These are phyloP conservation scores for Nesidiocoris tenuis DNA, from an alignment of 2,888 invertebrate genomes.

Conservation along the genomic window DNA sequence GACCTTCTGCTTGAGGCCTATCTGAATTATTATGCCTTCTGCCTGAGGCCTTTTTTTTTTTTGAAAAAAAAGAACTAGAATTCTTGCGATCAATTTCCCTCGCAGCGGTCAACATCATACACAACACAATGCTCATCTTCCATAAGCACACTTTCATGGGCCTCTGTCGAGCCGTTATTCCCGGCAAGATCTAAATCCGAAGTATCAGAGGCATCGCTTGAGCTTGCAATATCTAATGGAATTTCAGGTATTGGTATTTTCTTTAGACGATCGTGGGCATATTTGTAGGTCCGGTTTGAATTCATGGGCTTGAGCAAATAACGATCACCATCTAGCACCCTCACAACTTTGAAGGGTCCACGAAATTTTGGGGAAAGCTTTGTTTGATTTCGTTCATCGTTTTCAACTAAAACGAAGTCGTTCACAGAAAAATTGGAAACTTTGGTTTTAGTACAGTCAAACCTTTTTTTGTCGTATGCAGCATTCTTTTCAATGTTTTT, in stretches of 20 bases:
- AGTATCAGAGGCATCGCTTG: too few species aligned
- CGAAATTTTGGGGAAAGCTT: conserved; percentile 5
- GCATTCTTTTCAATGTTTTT: background rate
- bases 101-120: too few species aligned
- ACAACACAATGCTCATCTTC: too few species aligned
- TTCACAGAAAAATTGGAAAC: background rate
- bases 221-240: too few species aligned
- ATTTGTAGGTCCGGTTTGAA: conserved; percentile 19
- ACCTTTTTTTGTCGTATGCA: background rate
- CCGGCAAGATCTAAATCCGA: too few species aligned
- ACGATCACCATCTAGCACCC: background rate
- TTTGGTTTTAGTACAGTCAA: conserved; percentile 4
- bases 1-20: too few species aligned
- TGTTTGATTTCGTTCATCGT: conserved; percentile 11
- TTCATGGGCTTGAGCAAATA: background rate
- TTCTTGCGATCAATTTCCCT: too few species aligned
- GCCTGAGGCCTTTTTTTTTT: too few species aligned
- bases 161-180: too few species aligned
- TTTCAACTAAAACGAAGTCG: conserved; percentile 7
- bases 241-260: background rate
- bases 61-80: too few species aligned
- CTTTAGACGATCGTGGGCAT: conserved; percentile 11
- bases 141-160: too few species aligned
- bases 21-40: too few species aligned
- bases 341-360: background rate